These are phyloP conservation scores for Phenganax stokvisi DNA, from an alignment of 92 coral and sea anemone species.

Conservation along the genomic window DNA sequence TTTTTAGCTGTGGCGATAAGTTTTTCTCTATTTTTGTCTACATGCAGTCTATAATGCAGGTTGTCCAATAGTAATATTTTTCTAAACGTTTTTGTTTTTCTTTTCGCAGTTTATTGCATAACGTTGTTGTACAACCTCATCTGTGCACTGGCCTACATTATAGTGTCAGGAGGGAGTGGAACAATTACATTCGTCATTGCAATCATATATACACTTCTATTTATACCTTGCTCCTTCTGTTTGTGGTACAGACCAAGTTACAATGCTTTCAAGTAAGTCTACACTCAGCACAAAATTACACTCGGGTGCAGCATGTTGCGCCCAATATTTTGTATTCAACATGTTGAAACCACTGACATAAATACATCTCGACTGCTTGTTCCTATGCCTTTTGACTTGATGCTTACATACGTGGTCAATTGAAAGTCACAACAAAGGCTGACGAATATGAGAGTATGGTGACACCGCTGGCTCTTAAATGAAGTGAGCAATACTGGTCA, in stretches of 20 bases:
- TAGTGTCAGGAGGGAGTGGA: conserved; percentile 31
- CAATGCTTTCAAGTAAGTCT: conserved; percentile 88
- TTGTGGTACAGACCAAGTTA: conserved; percentile 93
- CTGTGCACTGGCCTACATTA: conserved; percentile 71
- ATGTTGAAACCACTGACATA: no score
- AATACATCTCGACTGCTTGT: no score
- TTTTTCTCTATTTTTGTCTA: not conserved
- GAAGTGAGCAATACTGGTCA: no score
- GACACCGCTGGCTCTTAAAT: no score
- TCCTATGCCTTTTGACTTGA: no score
- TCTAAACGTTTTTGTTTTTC: conserved; percentile 13
- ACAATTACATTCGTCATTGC: conserved; percentile 61
- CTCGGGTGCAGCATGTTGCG: no score
- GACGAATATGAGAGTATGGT: no score
- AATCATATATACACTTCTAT: conserved; percentile 58
- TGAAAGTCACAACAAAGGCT: no score
- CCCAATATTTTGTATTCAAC: no score
- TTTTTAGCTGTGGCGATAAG: no score
- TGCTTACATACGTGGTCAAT: no score
- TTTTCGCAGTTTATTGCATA: conserved; percentile 65
- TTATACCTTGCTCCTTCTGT: conserved; percentile 74
- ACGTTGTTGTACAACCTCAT: conserved; percentile 75
- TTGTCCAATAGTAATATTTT: not conserved
- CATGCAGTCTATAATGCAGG: not conserved
- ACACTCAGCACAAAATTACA: no score